Evolutionary conservation across 2,888 invertebrate genomes (phyloP), one percentile per base, ranked within the genome.

Genomic region (Euzophera pinguis): DNA sequence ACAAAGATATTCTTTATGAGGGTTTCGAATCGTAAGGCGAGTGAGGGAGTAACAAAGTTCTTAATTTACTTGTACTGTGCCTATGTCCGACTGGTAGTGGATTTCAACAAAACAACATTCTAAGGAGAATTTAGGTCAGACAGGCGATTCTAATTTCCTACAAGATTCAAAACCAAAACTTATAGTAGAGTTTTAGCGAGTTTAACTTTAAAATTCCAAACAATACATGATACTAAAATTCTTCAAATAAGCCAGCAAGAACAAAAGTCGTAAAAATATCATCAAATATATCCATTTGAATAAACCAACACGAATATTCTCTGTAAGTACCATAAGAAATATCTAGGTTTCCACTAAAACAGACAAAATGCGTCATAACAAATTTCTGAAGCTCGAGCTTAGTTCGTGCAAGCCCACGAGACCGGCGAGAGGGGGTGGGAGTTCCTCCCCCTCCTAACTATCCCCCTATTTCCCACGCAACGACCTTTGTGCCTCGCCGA

Each of bases 401-500:
- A 78, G 73, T 81, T 78, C 76, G 78, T 76, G 78, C 78, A 79
- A 75, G 71, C 85, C 84, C 84, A 73, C 69, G 81, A 70, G 81
- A 77, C 74, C 63, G 63, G 54, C 50, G 59, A 55, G 53, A 55
- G 55, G 60, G 64, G 57, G 63, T 53, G 60, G 61, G 63, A 61
- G 60, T 59, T 58, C 63, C 58, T 48, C 60, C 55, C 59, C 63
- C 57, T 49, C 59, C 55, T n/a, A n/a, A n/a, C 60, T 59, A 55
- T 64, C 75, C 76, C 79, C 74, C 73, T 65, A 64, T 72, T 84
- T 86, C 87, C 89, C 89, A 89, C 89, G 89, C 89, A 89, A 89
- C 88, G 89, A 89, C 89, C 88, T 88, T 88, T 89, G 88, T 85
- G 88, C 86, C 83, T 82, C 85, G 67, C 75, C 87, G 81, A 84